phyloP scores from a whole-genome alignment of 1,140 invertebrate genomes.

The Drosophila oshimai region DNA sequence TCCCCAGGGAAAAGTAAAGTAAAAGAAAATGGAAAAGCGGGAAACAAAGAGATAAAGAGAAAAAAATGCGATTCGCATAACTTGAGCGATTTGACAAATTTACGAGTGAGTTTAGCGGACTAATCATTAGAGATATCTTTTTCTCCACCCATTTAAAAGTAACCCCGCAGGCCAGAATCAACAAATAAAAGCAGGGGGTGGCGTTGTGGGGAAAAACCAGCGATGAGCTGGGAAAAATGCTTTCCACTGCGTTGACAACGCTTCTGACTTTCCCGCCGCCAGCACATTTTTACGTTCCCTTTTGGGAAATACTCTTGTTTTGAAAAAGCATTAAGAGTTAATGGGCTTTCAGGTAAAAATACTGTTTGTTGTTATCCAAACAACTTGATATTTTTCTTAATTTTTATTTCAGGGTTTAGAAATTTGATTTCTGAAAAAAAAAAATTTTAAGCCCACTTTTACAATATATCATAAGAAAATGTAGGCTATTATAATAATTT shows the following conservation, averaged over 20 bases:
- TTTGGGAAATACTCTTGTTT: not conserved
- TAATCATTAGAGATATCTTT: conserved; percentile 66
- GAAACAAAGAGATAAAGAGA: conserved; percentile 26
- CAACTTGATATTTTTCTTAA: no score
- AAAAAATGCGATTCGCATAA: conserved; percentile 48
- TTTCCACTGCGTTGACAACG: conserved; percentile 22
- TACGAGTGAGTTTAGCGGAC: conserved; percentile 74
- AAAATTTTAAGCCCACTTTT: no score
- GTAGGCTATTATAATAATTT: no score
- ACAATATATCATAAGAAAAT: no score
- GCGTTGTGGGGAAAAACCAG: conserved; percentile 4
- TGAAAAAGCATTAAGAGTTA: no score
- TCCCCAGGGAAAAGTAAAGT: conserved; percentile 18
- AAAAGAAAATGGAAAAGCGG: conserved; percentile 12
- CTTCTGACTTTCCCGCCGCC: not conserved
- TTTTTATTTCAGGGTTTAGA: no score
- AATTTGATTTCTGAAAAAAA: no score
- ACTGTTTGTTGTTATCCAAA: no score
- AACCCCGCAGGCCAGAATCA: conserved; percentile 51
- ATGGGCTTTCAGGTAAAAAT: no score
- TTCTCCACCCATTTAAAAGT: conserved; percentile 3
- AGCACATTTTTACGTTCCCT: not conserved
- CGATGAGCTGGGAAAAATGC: conserved; percentile 7
- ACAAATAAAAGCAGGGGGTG: conserved; percentile 12
- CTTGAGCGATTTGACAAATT: conserved; percentile 77